Conservation (phyloP, 2,797 vertebrate species). For the Megalops cyprinoides region DNA sequence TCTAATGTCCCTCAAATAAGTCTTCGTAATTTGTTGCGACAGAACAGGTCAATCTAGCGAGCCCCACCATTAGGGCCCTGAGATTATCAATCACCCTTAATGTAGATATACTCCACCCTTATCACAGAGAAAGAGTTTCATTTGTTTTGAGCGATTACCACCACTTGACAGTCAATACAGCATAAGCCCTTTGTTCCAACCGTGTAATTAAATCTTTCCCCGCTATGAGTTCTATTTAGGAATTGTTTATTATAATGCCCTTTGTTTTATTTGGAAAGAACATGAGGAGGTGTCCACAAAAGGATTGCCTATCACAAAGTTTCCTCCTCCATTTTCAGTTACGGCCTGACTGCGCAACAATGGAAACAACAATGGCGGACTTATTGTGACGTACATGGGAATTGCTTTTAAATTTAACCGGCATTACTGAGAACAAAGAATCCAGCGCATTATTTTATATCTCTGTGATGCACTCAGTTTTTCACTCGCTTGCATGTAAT, state of each 20-base stretch:
- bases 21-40: conserved; percentile 36
- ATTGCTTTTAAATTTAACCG: too few relatives aligned
- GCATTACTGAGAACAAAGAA: too few relatives aligned
- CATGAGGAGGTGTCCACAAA: not conserved
- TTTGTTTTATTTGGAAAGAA: not conserved
- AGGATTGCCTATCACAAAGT: not conserved
- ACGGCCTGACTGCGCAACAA: not conserved
- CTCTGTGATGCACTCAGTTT: not conserved
- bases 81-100: conserved; percentile 22
- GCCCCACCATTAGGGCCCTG: conserved; percentile 6
- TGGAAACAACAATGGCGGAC: too few relatives aligned
- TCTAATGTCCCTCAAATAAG: conserved; percentile 30
- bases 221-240: not conserved
- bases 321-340: not conserved
- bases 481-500: not conserved
- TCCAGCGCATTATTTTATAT: not conserved
- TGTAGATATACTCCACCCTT: conserved; percentile 16
- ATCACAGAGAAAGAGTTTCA: conserved; percentile 10
- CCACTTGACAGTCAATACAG: not conserved
- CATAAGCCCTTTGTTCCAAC: not conserved
- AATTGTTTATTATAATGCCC: not conserved
- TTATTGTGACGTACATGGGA: too few relatives aligned
- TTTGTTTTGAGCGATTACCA: not conserved
- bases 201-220: not conserved
- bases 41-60: conserved; percentile 31